Conservation (phyloP, 2,888 invertebrate species). For the Pycnomerus fuliginosus region DNA sequence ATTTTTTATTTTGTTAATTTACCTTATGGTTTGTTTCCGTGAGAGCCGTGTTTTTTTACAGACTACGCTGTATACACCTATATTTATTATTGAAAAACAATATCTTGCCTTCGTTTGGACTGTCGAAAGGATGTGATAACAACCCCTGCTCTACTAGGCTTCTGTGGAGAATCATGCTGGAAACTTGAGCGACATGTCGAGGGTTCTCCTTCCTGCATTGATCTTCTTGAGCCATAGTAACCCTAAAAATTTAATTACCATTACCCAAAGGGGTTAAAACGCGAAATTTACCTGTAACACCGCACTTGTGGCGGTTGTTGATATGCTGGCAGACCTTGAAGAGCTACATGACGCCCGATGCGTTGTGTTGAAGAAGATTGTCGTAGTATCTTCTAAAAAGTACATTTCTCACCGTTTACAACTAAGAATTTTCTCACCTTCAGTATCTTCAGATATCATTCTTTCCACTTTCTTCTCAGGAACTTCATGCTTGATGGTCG, state of each 20-base stretch:
- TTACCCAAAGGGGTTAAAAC: not conserved
- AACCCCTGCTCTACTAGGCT: conserved; percentile 78
- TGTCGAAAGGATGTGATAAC: conserved; percentile 88
- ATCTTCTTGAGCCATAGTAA: conserved; percentile 54
- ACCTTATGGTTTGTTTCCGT: too few species aligned
- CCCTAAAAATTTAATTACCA: conserved; percentile 42
- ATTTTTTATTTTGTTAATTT: too few species aligned
- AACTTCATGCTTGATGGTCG: conserved; percentile 11
- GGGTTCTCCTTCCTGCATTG: conserved; percentile 52
- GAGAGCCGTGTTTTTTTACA: too few species aligned
- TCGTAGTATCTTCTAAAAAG: conserved; percentile 33
- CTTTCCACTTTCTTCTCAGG: conserved; percentile 30
- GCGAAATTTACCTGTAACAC: conserved; percentile 40
- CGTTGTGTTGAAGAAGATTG: conserved; percentile 35
- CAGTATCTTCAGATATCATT: conserved; percentile 37
- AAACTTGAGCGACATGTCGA: conserved; percentile 62
- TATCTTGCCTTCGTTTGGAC: conserved; percentile 75
- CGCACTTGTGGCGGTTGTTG: conserved; percentile 40
- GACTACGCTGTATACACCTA: too few species aligned
- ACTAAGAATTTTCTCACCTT: conserved; percentile 34
- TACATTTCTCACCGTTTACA: too few species aligned
- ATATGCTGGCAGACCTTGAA: conserved; percentile 48
- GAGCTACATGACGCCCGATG: conserved; percentile 47
- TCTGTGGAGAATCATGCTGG: conserved; percentile 60
- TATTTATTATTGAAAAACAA: too few species aligned